Base-by-base conservation (phyloP, 1,140 invertebrate species). In the Tetragonula clypearis region DNA sequence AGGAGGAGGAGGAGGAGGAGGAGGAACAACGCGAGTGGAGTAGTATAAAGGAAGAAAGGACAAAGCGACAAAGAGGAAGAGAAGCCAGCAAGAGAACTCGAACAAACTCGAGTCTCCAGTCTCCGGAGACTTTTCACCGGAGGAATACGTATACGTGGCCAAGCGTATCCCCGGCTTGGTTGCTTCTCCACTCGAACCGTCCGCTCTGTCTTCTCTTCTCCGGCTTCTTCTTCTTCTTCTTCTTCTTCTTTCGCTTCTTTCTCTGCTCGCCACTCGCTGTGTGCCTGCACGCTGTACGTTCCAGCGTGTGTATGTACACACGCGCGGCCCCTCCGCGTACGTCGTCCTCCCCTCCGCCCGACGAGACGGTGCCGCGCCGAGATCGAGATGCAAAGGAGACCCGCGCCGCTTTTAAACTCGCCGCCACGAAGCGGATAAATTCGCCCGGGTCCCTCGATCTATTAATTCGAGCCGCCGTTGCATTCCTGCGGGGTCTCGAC, bases 351-450 rank as follows among this genome's bases (percentile, higher is more conserved):
- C 73, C 66, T 66, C 41, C 0, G 6, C 41, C 82, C 35, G 35
- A 35, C 35, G 41, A 49, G 41, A 49, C 80, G 62, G 66, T 66
- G 81, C 86, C 88, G 88, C 83, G 71, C 87, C 93, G 89, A 93
- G 92, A 93, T 93, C 93, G 92, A 93, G 93, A 94, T 93, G 92
- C 92, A 93, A 94, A 94, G 93, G 87, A 93, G 92, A 90, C 90
- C 92, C 92, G 93, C 92, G 90, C 88, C 82, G 92, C 93, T 93
- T 94, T 93, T 92, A 93, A 94, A 91, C 92, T 94, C 89, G 93
- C 93, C 93, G 93, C 92, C 92, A 90, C 92, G 91, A 92, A 93
- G 93, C 93, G 92, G 91, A 93, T 94, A 93, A 94, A 94, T 94
- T 93, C 93, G 93, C 93, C 92, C 92, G 91, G 92, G 92, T 91